Evolutionary conservation across 30 jellyfish, hydroid and myxozoan species (phyloP).

Genomic region (Aurelia sp.): DNA sequence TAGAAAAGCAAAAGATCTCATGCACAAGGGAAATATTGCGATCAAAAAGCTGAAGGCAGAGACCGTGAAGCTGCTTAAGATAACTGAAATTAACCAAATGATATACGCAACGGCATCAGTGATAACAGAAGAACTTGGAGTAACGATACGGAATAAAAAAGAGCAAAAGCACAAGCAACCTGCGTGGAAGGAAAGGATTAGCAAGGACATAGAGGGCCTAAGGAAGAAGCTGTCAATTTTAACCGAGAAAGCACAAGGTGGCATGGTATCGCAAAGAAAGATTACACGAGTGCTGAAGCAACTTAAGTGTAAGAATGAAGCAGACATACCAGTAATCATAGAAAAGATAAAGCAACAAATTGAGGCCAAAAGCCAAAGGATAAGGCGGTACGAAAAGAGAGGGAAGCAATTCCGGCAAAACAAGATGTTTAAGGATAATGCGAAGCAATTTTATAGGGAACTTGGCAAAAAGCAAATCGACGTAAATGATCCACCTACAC

Average conservation of each 20-base stretch:
- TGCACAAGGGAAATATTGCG: neutral
- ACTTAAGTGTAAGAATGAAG: neutral
- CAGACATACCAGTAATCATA: neutral
- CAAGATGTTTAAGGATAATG: neutral
- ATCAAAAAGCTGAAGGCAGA: neutral
- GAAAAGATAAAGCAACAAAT: slow-evolving; percentile 41
- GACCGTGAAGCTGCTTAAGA: neutral
- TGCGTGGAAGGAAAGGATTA: slow-evolving; percentile 16
- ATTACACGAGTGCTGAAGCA: neutral
- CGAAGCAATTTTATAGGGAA: too few species aligned
- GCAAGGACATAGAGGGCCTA: slow-evolving; percentile 18
- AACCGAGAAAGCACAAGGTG: slow-evolving; percentile 15
- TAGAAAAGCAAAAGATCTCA: neutral
- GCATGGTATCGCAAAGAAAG: neutral
- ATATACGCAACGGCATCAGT: slow-evolving; percentile 10
- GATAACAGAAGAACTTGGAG: neutral
- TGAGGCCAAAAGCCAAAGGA: slow-evolving; percentile 25
- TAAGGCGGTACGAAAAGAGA: neutral
- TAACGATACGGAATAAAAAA: neutral
- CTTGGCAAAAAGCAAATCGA: too few species aligned
- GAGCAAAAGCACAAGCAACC: slow-evolving; percentile 14
- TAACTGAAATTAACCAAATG: neutral
- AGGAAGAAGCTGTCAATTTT: slow-evolving; percentile 16
- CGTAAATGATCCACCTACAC: neutral
- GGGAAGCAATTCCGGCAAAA: neutral